Conservation (phyloP, 1,140 invertebrate genomes). For the Pogonus chalceus region DNA sequence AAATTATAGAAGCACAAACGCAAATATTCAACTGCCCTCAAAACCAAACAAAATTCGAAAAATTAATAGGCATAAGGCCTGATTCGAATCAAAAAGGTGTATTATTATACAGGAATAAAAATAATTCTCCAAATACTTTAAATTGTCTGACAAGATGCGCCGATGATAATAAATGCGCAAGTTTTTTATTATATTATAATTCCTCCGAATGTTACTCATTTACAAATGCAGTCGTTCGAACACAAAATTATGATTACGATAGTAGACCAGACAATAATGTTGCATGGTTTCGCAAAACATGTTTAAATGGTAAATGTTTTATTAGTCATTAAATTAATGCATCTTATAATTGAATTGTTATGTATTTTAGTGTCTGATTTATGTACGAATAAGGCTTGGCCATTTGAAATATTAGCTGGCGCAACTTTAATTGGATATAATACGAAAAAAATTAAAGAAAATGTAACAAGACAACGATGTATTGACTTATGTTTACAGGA, state of each 20-base stretch:
- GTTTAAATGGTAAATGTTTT: constrained; percentile 29
- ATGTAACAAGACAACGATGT: constrained; percentile 37
- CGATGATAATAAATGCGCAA: constrained; percentile 34
- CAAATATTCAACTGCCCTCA: background rate
- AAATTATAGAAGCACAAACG: background rate
- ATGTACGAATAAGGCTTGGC: constrained; percentile 35
- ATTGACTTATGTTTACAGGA: constrained; percentile 39
- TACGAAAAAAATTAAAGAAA: constrained; percentile 35
- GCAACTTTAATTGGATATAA: constrained; percentile 38
- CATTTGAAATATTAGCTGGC: constrained; percentile 39
- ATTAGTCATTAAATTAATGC: constrained; percentile 1
- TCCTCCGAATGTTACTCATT: constrained; percentile 36
- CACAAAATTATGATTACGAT: constrained; percentile 27
- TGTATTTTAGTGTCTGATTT: constrained; percentile 29
- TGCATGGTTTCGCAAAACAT: constrained; percentile 41
- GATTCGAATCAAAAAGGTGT: constrained; percentile 10
- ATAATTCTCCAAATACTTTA: constrained; percentile 32
- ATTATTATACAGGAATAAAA: background rate
- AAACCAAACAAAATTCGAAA: constrained; percentile 21
- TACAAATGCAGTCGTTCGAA: constrained; percentile 26
- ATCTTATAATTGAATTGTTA: background rate
- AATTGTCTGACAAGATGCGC: constrained; percentile 39
- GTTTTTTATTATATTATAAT: constrained; percentile 37
- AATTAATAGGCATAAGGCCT: constrained; percentile 33
- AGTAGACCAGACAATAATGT: constrained; percentile 34